Base-by-base conservation (phyloP, 2,888 invertebrate genomes). In the Drosophila nigritarsus region DNA sequence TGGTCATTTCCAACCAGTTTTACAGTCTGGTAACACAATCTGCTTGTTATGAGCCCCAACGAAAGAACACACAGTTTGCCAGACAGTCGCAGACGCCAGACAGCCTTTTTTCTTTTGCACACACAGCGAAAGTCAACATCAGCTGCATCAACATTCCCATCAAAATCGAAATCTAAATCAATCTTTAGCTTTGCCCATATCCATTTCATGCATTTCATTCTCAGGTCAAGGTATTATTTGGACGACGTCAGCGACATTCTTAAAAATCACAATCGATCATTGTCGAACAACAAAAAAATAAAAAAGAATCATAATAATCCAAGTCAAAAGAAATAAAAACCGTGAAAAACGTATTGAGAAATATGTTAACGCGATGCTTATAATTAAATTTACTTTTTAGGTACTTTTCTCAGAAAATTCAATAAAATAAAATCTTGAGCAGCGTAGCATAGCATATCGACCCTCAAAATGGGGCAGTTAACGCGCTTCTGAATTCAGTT, bases 191-290 rank as follows among this genome's bases (percentile, higher is more conserved):
- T 67, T 76, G 64, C 20, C 79, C 83, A 77, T 88, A 85, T 90
- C 81, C 73, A 85, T 87, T 90, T 82, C 87, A 74, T 34, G 50
- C 30, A 54, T 72, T 84, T 72, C 70, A 58, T 42, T 65, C 48
- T 29, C 36, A 27, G 45, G 20, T 51, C 40, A 38, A 58, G 30
- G 48, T 51, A 53, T 58, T 53, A 29, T 55, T 66, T 38, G n/a
- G 65, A 56, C 50, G 29, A 50, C 29, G 50, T 29, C 29, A 29
- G 29, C 65, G 63, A 75, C 75, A 82, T 87, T 89, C 78, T 72
- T 66, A 61, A 71, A 76, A 89, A 78, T 84, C 80, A 90, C 88
- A 87, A 90, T 90, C 89, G 90, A 90, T 90, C 89, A 90, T 87
- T 91, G 89, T 89, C 89, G 75, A 73, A 58, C 27, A 55, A 56